phyloP scores from a whole-genome alignment of 1,140 invertebrate genomes.

The Bilobella aurantiaca region DNA sequence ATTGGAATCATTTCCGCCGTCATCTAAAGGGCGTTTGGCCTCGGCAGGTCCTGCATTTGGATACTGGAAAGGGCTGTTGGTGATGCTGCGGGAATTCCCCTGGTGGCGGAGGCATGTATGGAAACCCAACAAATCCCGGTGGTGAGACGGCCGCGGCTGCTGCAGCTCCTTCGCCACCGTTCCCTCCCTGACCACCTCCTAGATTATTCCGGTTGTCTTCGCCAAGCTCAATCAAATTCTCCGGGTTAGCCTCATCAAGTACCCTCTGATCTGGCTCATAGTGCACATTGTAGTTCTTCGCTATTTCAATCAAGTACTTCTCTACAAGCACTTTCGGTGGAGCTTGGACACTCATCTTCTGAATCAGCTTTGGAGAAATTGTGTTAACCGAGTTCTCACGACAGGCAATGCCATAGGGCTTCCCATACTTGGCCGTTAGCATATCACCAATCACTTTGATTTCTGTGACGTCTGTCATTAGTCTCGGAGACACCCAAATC shows the following conservation, averaged over 20 bases:
- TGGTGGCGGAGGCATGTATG: constrained; percentile 32
- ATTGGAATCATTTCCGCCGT: no score
- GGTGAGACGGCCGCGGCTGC: constrained; percentile 44
- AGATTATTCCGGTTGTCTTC: constrained; percentile 40
- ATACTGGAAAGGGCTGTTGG: constrained; percentile 44
- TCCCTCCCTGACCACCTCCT: constrained; percentile 23
- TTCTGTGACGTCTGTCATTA: constrained; percentile 72
- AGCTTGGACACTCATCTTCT: constrained; percentile 89
- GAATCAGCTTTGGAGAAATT: constrained; percentile 89
- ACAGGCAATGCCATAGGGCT: constrained; percentile 77
- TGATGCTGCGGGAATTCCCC: constrained; percentile 37
- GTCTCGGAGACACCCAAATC: constrained; percentile 88
- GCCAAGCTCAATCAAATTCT: constrained; percentile 66
- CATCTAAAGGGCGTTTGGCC: constrained; percentile 13
- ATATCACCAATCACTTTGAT: constrained; percentile 87
- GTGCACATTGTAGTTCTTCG: constrained; percentile 82
- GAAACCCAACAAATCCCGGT: constrained; percentile 57
- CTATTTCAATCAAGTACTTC: constrained; percentile 91
- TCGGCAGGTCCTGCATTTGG: constrained; percentile 35
- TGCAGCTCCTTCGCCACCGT: constrained; percentile 42
- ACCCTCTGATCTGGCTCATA: constrained; percentile 87
- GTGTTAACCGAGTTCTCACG: constrained; percentile 63
- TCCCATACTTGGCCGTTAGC: constrained; percentile 85
- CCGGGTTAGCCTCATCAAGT: constrained; percentile 65
- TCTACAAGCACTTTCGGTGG: constrained; percentile 94